Conservation (phyloP, 2,113 vertebrate genomes). For the Gallinago jamesoni region DNA sequence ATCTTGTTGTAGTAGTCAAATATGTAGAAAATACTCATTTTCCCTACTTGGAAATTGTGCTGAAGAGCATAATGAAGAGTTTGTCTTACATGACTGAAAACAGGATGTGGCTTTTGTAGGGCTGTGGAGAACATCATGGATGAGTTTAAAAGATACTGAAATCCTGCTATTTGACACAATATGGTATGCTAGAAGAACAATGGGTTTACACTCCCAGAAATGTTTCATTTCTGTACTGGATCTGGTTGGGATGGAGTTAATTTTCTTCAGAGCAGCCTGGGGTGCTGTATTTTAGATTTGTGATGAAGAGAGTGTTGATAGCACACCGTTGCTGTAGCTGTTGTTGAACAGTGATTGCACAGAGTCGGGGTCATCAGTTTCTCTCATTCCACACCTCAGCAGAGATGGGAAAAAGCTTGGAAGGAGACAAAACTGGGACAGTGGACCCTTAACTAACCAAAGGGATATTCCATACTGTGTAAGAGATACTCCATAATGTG, state of each 20-base stretch:
- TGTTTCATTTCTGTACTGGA: not conserved
- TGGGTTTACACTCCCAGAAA: not conserved
- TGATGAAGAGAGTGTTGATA: not conserved
- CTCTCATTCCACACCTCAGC: not conserved
- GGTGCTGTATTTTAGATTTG: not conserved
- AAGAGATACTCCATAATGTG: not conserved
- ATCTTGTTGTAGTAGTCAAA: not conserved
- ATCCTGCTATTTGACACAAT: not conserved
- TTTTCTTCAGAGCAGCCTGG: not conserved
- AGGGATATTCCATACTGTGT: not conserved
- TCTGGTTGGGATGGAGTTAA: not conserved
- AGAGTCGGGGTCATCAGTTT: not conserved
- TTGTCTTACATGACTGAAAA: not conserved
- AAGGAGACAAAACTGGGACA: not conserved
- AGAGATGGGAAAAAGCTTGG: not conserved
- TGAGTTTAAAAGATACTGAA: not conserved
- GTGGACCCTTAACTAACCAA: not conserved
- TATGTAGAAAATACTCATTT: not conserved
- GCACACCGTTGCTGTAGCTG: not conserved
- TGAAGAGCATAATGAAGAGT: not conserved
- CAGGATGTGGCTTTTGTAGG: not conserved
- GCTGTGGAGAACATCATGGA: accelerated
- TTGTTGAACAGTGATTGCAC: not conserved
- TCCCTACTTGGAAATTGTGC: not conserved
- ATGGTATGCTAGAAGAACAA: not conserved